Conservation (phyloP, 23 tunicate species). For the Halocynthia aurantium region DNA sequence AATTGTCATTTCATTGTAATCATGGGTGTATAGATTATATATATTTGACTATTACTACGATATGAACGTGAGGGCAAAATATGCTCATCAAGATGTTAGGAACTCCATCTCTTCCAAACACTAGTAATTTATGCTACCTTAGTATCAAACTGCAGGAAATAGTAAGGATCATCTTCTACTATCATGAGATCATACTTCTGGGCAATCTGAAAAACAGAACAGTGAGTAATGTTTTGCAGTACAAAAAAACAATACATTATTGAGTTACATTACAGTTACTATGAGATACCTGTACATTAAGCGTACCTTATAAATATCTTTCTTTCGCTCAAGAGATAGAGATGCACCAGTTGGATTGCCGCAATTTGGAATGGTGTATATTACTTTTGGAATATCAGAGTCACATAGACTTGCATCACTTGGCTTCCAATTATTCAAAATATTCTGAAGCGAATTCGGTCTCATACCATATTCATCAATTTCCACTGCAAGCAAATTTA, state of each 20-base stretch:
- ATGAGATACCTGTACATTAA: too few relatives aligned
- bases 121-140: constrained; percentile 1
- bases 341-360: constrained; percentile 96
- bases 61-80: not conserved
- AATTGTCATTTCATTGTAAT: too few relatives aligned
- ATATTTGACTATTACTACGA: not conserved
- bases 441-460: constrained; percentile 34
- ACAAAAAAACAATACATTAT: too few relatives aligned
- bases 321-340: constrained; percentile 51
- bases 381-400: constrained; percentile 55
- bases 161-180: constrained; percentile 97
- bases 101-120: not conserved
- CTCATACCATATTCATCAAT: constrained; percentile 76
- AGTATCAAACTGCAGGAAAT: constrained; percentile 55
- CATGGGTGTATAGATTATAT: too few relatives aligned
- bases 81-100: not conserved
- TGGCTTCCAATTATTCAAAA: constrained; percentile 53
- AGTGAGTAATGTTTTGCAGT: not conserved
- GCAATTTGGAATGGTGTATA: constrained; percentile 83
- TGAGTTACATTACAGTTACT: too few relatives aligned
- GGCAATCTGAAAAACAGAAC: constrained; percentile 61
- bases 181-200: constrained; percentile 62
- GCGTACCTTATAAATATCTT: constrained; percentile 51
- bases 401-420: constrained; percentile 33
- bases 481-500: constrained; percentile 57